Base-by-base conservation (phyloP, 1,140 invertebrate genomes). In the Piezodorus guildinii region DNA sequence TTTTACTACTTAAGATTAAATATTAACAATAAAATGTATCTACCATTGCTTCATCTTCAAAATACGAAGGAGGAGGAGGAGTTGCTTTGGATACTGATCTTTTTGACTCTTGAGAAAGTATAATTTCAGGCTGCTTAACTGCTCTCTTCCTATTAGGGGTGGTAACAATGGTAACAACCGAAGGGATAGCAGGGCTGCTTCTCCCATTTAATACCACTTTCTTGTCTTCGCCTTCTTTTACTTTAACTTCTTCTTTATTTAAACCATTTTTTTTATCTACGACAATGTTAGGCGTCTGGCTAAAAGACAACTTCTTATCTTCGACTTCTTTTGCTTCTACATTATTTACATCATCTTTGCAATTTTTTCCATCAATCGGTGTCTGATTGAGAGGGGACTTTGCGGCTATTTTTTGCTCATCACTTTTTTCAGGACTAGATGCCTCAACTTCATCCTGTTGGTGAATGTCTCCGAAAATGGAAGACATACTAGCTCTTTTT, bases 31-130 rank as follows among this genome's bases (percentile, higher is more conserved):
- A n/a, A 17, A 49, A 19, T 19, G 1, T 49, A 2, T 10, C 17
- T 49, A 49, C 46, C 46, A 19, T 17, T 10, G 52, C 52, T 23
- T 21, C 15, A 5, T 56, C 52, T 23, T 56, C 52, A 27, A 56
- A 56, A 56, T 56, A 56, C 27, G 17, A 23, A 10, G 52, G 52
- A 49, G 46, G 46, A n/a, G 46, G n/a, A 1, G 46, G n/a, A 49
- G 46, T 49, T 19, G 19, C 46, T 49, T 49, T 49, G 1, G 46
- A 10, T 17, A 21, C 46, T 19, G 46, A 10, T n/a, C 17, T 49
- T 21, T 8, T 21, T 5, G 46, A 19, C 6, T 49, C 46, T 19
- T 49, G n/a, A 19, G 46, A 49, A 49, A 56, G 14, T 25, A 10
- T 27, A 27, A 15, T 4, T 21, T 56, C 52, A 25, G 52, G 21